phyloP scores from a whole-genome alignment of 2,797 vertebrate species.

The Melanotaenia maccullochi region DNA sequence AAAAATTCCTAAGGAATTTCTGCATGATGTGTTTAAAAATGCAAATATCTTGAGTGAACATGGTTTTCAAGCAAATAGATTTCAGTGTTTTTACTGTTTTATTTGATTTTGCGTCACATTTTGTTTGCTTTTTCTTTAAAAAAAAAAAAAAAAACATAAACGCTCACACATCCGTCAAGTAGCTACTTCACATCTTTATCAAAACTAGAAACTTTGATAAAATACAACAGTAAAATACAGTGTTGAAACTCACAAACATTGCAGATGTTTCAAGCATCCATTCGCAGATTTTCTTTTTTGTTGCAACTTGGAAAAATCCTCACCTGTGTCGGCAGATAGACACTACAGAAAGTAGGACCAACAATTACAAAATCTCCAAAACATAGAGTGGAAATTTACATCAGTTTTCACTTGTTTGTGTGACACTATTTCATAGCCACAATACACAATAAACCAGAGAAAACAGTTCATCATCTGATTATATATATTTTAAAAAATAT shows the following conservation, averaged over 20 bases:
- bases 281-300: neutral
- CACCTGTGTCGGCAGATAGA: slow-evolving; percentile 15
- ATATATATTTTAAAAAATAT: neutral
- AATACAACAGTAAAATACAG: slow-evolving; percentile 18
- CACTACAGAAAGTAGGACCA: slow-evolving; percentile 23
- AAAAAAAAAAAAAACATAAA: neutral
- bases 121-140: neutral
- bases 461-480: slow-evolving; percentile 20
- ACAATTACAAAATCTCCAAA: slow-evolving; percentile 15
- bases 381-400: slow-evolving; percentile 24
- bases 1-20: neutral
- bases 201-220: slow-evolving; percentile 33
- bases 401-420: slow-evolving; percentile 8
- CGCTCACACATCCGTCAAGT: slow-evolving; percentile 21
- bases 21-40: neutral
- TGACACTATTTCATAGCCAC: slow-evolving; percentile 41
- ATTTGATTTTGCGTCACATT: neutral
- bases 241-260: slow-evolving; percentile 13
- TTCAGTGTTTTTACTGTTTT: neutral
- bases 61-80: neutral
- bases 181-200: slow-evolving; percentile 7
- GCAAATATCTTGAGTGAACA: neutral
- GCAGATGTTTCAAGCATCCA: slow-evolving; percentile 7
- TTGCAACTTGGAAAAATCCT: slow-evolving; percentile 1
- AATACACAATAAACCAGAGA: slow-evolving; percentile 37